Conservation (phyloP, 1,140 invertebrate genomes). For the Drosophila murphyi region DNA sequence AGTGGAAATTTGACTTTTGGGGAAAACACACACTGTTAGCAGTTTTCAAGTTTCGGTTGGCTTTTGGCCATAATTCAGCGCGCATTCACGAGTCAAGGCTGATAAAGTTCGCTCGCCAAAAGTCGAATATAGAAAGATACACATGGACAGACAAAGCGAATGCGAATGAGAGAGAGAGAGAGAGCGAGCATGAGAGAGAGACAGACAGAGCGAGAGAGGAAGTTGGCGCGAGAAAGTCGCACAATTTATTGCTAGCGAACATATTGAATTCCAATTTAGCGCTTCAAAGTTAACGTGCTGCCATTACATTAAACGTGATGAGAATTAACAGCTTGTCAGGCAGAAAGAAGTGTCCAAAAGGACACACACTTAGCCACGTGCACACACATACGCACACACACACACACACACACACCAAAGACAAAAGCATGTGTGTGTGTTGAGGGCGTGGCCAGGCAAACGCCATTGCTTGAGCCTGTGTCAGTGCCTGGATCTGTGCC, state of each 20-base stretch:
- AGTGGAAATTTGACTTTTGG: slow-evolving; percentile 54
- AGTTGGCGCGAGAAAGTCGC: slow-evolving; percentile 19
- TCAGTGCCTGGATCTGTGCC: background rate
- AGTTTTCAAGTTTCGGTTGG: slow-evolving; percentile 26
- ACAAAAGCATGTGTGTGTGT: slow-evolving; percentile 24
- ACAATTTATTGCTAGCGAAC: slow-evolving; percentile 70
- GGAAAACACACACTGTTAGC: slow-evolving; percentile 17
- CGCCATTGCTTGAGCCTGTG: slow-evolving; percentile 36
- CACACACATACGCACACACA: background rate
- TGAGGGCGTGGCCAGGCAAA: slow-evolving; percentile 57
- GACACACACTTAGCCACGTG: slow-evolving; percentile 8
- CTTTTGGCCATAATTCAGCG: slow-evolving; percentile 52
- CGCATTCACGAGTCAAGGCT: slow-evolving; percentile 40
- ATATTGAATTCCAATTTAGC: slow-evolving; percentile 81
- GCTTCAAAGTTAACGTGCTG: slow-evolving; percentile 79
- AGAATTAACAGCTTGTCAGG: slow-evolving; percentile 73
- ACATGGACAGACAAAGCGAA: slow-evolving; percentile 3
- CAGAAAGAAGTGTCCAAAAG: slow-evolving; percentile 23
- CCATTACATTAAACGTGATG: slow-evolving; percentile 82
- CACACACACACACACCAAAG: slow-evolving; percentile 8
- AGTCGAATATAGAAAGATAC: slow-evolving; percentile 27
- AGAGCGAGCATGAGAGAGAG: background rate
- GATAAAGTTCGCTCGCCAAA: slow-evolving; percentile 50
- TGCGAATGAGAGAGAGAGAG: background rate
- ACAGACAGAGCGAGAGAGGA: background rate